Conservation (phyloP, 2,113 vertebrate genomes). For the Pterocles burchelli region DNA sequence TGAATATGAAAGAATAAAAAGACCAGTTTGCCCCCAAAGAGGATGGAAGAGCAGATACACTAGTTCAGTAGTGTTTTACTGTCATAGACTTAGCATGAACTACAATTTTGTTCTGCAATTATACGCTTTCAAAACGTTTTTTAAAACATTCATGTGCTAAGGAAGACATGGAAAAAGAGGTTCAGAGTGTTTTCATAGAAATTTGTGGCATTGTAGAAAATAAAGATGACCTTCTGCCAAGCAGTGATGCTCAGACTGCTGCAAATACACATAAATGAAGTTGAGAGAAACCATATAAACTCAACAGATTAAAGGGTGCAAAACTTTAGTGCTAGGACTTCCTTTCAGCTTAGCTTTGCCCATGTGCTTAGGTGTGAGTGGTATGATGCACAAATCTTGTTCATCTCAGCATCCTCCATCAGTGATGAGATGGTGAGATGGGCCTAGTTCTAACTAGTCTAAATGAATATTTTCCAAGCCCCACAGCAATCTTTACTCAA, state of each 20-base stretch:
- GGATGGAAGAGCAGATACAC: constrained; percentile 40
- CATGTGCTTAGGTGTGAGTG: accelerated
- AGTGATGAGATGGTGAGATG: neutral
- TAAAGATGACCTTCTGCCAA: neutral
- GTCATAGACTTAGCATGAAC: constrained; percentile 42
- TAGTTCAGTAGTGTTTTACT: constrained; percentile 55
- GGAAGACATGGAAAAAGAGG: neutral
- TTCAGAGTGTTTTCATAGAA: constrained; percentile 26
- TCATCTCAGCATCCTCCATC: neutral
- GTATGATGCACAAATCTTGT: neutral
- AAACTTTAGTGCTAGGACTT: neutral
- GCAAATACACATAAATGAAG: neutral
- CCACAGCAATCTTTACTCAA: neutral
- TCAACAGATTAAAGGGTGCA: neutral
- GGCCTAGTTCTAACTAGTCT: neutral
- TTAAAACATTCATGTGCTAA: neutral
- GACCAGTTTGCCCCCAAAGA: constrained; percentile 42
- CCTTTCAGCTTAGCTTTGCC: neutral
- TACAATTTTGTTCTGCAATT: constrained; percentile 59
- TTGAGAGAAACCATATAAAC: neutral
- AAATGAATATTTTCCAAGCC: neutral
- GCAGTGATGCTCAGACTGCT: neutral
- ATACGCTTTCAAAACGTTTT: constrained; percentile 32
- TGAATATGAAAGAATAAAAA: constrained; percentile 57
- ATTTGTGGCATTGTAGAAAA: neutral